These are phyloP conservation scores for Hiodon alosoides DNA, from an alignment of 2,113 vertebrate genomes.

Conservation along the genomic window DNA sequence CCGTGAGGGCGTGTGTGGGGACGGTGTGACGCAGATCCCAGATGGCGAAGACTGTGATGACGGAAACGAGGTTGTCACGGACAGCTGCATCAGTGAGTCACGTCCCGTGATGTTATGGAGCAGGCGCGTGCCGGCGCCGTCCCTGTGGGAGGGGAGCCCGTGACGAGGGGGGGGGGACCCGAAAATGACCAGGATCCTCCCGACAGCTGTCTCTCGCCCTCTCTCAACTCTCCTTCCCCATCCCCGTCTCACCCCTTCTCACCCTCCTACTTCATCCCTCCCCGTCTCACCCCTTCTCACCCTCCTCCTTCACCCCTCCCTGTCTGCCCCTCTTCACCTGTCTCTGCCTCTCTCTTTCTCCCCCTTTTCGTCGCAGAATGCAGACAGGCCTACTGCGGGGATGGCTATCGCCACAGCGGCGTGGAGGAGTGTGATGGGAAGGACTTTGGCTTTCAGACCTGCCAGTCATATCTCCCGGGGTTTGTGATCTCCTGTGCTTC, in stretches of 20 bases:
- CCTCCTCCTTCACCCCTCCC: not conserved
- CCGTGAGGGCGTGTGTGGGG: conserved; percentile 66
- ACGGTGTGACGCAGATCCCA: conserved; percentile 72
- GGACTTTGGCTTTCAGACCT: conserved; percentile 93
- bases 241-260: not conserved
- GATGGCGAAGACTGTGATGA: conserved; percentile 85
- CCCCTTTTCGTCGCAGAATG: conserved; percentile 64
- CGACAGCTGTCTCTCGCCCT: not conserved
- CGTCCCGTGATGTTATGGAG: not conserved
- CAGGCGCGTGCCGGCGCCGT: no score
- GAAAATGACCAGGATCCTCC: not conserved
- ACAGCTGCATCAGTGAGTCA: conserved; percentile 80
- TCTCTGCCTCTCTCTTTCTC: conserved; percentile 21
- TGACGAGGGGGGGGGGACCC: not conserved
- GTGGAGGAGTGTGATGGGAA: conserved; percentile 90
- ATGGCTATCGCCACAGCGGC: conserved; percentile 80
- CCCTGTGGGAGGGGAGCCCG: not conserved
- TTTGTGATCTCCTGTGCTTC: conserved; percentile 46
- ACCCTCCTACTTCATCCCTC: not conserved
- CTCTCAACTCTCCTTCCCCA: not conserved
- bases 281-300: not conserved
- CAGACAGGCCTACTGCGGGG: conserved; percentile 86
- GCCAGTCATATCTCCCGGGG: conserved; percentile 93
- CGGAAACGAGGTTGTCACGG: conserved; percentile 70
- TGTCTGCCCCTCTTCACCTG: not conserved